Conservation (phyloP, 1,140 invertebrate genomes). For the Tetramorium alpestre region DNA sequence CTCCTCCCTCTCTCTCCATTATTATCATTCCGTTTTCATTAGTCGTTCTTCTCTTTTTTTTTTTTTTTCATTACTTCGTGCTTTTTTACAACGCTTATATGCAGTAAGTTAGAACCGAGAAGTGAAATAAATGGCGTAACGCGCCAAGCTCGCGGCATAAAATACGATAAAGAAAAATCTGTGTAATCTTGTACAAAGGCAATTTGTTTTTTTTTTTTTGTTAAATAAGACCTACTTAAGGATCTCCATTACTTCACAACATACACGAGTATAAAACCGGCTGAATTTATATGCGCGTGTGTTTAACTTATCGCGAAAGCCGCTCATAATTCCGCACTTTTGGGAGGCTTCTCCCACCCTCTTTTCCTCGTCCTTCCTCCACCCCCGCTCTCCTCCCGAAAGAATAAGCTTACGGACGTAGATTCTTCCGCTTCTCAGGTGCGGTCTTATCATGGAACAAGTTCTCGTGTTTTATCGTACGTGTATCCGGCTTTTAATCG, state of each 20-base stretch:
- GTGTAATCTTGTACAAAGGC: not conserved
- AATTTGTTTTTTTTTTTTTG: not conserved
- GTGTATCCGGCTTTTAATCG: constrained; percentile 53
- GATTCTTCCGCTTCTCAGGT: constrained; percentile 21
- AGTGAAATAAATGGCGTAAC: not conserved
- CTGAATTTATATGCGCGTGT: not conserved
- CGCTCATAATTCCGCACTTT: not conserved
- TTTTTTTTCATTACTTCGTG: not conserved
- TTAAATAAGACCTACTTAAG: not conserved
- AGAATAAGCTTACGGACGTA: constrained; percentile 12
- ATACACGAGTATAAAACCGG: not conserved
- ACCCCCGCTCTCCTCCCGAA: too few relatives aligned
- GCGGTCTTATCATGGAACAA: constrained; percentile 25
- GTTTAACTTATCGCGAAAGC: not conserved
- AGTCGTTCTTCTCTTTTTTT: not conserved
- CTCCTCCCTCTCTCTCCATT: not conserved
- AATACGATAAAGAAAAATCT: constrained; percentile 1
- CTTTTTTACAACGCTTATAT: too few relatives aligned
- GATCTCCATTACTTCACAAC: constrained; percentile 5
- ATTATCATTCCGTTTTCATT: not conserved
- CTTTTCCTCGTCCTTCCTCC: too few relatives aligned
- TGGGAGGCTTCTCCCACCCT: not conserved
- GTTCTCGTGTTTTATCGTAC: constrained; percentile 43
- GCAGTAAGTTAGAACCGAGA: not conserved
- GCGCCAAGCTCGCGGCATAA: not conserved